These are phyloP conservation scores for Caprella mutica DNA, from an alignment of 2,888 invertebrate species.

Conservation along the genomic window DNA sequence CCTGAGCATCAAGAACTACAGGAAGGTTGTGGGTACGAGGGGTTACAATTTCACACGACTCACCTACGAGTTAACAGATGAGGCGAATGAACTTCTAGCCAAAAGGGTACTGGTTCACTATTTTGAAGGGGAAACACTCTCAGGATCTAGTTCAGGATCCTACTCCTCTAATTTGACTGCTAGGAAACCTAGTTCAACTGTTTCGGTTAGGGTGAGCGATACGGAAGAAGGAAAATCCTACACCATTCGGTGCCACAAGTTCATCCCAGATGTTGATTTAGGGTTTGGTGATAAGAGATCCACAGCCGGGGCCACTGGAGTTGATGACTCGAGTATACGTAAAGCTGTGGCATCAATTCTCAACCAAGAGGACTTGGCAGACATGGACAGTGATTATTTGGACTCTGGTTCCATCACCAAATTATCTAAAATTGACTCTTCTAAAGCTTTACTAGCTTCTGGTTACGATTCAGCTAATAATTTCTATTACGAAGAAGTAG, in stretches of 20 bases:
- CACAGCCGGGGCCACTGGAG: not conserved
- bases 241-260: constrained; percentile 1
- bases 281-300: not conserved
- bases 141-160: not conserved
- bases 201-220: constrained; percentile 1
- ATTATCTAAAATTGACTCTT: not conserved
- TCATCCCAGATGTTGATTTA: constrained; percentile 3
- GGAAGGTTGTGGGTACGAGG: not conserved
- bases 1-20: constrained; percentile 5
- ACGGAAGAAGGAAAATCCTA: constrained; percentile 1
- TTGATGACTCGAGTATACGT: too few species aligned
- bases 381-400: not conserved
- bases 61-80: constrained; percentile 3
- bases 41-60: not conserved
- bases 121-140: not conserved
- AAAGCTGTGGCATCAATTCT: not conserved
- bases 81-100: not conserved
- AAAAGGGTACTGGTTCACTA: constrained; percentile 4
- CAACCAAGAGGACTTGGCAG: not conserved
- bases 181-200: not conserved
- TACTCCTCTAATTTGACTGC: constrained; percentile 2
- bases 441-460: not conserved
- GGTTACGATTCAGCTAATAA: constrained; percentile 6
- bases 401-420: constrained; percentile 5
- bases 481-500: constrained; percentile 1